A percentile compares a stretch with the other conserved stretches of the same genome.
These are phyloP conservation scores for Sminthurides aquaticus DNA, from an alignment of 2,888 invertebrate genomes.

Conservation along the genomic window DNA sequence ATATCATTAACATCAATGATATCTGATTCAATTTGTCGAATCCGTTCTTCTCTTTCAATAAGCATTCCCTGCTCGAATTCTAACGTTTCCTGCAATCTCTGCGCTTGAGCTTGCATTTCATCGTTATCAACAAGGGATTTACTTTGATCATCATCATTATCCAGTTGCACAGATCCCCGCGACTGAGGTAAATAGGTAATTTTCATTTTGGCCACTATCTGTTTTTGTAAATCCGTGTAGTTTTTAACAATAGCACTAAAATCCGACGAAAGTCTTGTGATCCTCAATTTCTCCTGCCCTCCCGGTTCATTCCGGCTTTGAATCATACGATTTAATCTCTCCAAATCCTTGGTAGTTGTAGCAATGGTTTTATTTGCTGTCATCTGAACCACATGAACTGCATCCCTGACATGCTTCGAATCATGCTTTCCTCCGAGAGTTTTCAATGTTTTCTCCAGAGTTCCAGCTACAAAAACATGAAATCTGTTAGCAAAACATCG, in stretches of 20 bases:
- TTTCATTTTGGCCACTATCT: constrained; percentile 47
- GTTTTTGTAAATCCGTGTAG: constrained; percentile 73
- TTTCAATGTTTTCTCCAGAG: constrained; percentile 63
- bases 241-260: constrained; percentile 71
- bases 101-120: constrained; percentile 44
- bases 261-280: constrained; percentile 72
- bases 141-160: constrained; percentile 45
- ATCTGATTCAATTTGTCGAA: constrained; percentile 71
- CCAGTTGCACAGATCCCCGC: constrained; percentile 12
- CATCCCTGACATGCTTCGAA: constrained; percentile 58
- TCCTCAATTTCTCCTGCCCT: constrained; percentile 59
- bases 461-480: constrained; percentile 29
- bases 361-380: constrained; percentile 67
- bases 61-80: constrained; percentile 74
- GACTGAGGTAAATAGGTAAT: constrained; percentile 29
- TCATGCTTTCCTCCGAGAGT: constrained; percentile 68
- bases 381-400: constrained; percentile 60
- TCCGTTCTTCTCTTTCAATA: constrained; percentile 69
- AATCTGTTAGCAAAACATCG: not conserved
- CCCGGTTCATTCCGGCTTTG: constrained; percentile 59
- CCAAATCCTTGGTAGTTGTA: constrained; percentile 64
- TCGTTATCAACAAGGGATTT: constrained; percentile 41
- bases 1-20: constrained; percentile 76
- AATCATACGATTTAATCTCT: constrained; percentile 62
- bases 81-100: constrained; percentile 52